Base-by-base conservation (phyloP, 2,797 vertebrate species). In the Phoebastria nigripes region DNA sequence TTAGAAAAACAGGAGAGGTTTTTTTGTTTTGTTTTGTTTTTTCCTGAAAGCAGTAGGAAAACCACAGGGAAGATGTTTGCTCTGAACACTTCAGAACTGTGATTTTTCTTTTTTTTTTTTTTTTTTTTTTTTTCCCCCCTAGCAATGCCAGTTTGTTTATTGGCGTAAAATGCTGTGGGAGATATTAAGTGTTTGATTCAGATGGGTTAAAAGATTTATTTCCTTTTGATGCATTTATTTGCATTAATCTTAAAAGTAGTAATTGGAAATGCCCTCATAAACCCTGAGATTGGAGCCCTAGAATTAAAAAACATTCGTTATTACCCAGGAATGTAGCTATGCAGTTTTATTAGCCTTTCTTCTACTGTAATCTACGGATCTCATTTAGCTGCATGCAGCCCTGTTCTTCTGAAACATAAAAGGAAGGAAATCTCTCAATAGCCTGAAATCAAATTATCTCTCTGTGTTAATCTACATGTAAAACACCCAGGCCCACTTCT, bases 401-500 rank as follows among this genome's bases (percentile, higher is more conserved):
- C 77, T 71, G 70, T 79, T 83, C 81, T 93, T 94, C 88, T 89
- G 58, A 82, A 95, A 94, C 71, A 62, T 87, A 81, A 89, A 96
- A 77, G 70, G 44, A 82, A 86, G 82, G 74, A 95, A 93, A 69
- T 93, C 39, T 94, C 88, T 94, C 92, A 78, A 42, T 61, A 93
- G 84, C 84, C 78, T 95, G 85, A 78, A 97, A 96, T 96, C 93
- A 96, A 97, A 97, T 97, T 95, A 97, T 97, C 94, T 96, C 46
- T 86, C 65, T 90, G 18, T 92, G 77, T 87, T 96, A 91, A 97
- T 96, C 90, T 91, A 85, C 90, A 79, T 96, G 94, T 96, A 95
- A 85, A 96, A 94, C 83, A 96, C n/a, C 52, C 82, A 58, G 61
- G 24, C 70, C 58, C 42, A 59, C 58, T 82, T 73, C 72, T 93